Evolutionary conservation across 2,113 vertebrate species (phyloP).

Genomic region (Herpailurus yagouaroundi): DNA sequence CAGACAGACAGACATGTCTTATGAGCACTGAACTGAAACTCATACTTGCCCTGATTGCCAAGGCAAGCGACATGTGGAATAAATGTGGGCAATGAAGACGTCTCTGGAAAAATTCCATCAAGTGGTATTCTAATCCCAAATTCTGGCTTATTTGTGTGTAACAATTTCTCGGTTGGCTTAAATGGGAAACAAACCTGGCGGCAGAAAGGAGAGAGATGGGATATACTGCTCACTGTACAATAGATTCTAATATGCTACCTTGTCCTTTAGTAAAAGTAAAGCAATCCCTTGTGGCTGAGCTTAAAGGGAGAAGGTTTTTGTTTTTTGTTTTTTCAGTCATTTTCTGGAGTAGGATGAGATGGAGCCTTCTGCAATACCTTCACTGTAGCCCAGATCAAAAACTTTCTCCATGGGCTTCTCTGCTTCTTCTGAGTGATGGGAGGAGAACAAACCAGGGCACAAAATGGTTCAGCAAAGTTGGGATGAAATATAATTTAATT

Average conservation of each 20-base stretch:
- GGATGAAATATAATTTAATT: background rate
- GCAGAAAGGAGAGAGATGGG: background rate
- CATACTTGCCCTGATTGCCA: background rate
- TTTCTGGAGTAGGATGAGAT: slow-evolving; percentile 49
- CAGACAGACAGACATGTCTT: background rate
- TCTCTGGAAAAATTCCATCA: background rate
- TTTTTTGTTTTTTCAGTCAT: background rate
- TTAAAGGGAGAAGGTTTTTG: background rate
- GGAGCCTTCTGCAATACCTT: slow-evolving; percentile 43
- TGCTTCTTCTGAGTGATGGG: background rate
- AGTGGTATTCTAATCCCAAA: background rate
- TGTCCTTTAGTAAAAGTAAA: slow-evolving; percentile 50
- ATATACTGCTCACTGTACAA: background rate
- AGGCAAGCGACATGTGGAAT: background rate
- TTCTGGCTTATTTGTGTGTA: background rate
- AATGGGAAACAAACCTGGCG: background rate
- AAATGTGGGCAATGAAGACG: background rate
- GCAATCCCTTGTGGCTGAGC: background rate
- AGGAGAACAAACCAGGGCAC: slow-evolving; percentile 27
- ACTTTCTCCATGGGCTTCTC: background rate
- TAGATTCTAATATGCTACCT: background rate
- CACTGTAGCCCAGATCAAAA: background rate
- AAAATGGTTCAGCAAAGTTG: slow-evolving; percentile 30
- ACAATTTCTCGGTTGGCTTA: background rate
- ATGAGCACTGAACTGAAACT: background rate